Evolutionary conservation across 1,140 invertebrate species (phyloP), one percentile per base, ranked within the genome.

Genomic region (Drosophila kikkawai): DNA sequence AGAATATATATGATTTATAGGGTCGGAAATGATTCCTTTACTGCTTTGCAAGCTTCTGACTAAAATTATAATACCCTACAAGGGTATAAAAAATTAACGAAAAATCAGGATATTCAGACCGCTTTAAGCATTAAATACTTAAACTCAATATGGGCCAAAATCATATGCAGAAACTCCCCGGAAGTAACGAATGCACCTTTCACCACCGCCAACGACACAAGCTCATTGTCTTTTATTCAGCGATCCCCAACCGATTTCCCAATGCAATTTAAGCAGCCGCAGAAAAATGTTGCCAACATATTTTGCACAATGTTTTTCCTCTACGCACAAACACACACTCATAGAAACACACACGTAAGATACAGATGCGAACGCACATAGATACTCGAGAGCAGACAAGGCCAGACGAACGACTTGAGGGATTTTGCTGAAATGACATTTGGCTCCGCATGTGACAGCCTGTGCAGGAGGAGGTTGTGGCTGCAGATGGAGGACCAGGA

Each of bases 401-500:
- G 75, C 64, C 80, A 83, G 80, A 88, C 81, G 84, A 87, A 87
- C 81, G 90, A 91, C 90, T 91, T 91, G 79, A 90, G 90, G 90
- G 90, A 91, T 77, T 91, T 91, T 83, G 80, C 84, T 86, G 82
- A 91, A 91, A 91, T 91, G 90, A 91, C 90, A 90, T 91, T 86
- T 91, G 90, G 85, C 90, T 91, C 90, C 75, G 84, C 77, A 91
- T 87, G 87, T 87, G 82, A 91, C 84, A 87, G 85, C 56, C 76
- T 79, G 68, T 67, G 42, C 67, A 68, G 36, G 48, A 71, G 26
- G 34, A 45, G 34, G 39, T 15, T 8, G 51, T 37, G 36, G 34
- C 50, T 6, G 37, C 32, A 17, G 57, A 48, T 36, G 19, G 50
- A 32, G 36, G 77, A 45, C 59, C 58, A 61, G 47, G 37, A 59